Percentiles rank a stretch among this genome's conserved stretches.
These are phyloP conservation scores for Iselma pallidipennis DNA, from an alignment of 2,888 invertebrate genomes.

Conservation along the genomic window DNA sequence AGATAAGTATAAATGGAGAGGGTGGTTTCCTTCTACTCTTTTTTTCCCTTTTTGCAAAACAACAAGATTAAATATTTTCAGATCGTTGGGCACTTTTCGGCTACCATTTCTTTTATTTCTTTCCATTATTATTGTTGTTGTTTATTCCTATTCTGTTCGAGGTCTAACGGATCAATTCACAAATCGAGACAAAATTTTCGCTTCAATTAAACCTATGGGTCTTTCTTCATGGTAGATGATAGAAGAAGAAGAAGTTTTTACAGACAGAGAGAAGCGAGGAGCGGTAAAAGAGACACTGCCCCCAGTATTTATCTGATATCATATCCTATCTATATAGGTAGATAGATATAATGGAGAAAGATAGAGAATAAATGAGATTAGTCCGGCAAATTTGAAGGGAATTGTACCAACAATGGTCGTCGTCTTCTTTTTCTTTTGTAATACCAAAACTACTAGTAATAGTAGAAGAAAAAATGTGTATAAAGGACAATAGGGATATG, in stretches of 20 bases:
- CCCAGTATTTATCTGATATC: not conserved
- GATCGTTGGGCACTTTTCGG: slow-evolving; percentile 33
- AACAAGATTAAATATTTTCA: slow-evolving; percentile 38
- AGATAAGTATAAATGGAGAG: not conserved
- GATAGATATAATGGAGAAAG: no score
- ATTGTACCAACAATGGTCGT: not conserved
- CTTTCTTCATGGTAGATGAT: not conserved
- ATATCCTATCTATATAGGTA: no score
- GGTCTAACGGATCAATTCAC: not conserved
- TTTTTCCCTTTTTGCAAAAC: not conserved
- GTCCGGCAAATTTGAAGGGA: not conserved
- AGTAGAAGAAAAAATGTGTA: not conserved
- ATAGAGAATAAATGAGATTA: not conserved
- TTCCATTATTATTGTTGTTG: not conserved
- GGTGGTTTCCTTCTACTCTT: not conserved
- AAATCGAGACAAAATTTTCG: not conserved
- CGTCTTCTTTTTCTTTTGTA: not conserved
- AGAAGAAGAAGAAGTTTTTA: not conserved
- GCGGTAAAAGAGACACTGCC: not conserved
- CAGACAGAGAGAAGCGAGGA: no score
- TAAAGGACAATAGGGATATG: not conserved
- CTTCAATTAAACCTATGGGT: not conserved
- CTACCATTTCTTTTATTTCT: not conserved
- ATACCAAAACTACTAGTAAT: not conserved
- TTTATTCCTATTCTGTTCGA: not conserved